A percentile compares a stretch with the other conserved stretches of the same genome.
Evolutionary conservation across 2,797 vertebrate species (phyloP).

Genomic region (Acropternis orthonyx): DNA sequence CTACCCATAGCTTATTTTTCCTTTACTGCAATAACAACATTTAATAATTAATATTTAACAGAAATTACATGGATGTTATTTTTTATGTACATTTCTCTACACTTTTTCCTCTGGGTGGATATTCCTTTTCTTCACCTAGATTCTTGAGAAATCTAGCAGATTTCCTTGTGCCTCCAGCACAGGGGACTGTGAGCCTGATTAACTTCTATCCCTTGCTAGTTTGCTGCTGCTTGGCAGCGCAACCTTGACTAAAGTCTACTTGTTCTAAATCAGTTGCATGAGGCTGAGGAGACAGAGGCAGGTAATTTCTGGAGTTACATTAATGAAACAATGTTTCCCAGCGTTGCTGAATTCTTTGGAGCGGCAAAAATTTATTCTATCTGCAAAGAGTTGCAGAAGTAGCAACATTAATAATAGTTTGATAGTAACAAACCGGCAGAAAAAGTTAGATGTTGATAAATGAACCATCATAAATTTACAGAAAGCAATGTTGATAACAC

Average conservation of each 20-base stretch:
- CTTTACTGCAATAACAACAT: background rate
- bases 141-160: background rate
- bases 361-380: background rate
- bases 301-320: background rate
- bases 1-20: background rate
- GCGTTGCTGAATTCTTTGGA: background rate
- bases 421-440: background rate
- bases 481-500: background rate
- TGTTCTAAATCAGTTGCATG: background rate
- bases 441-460: background rate
- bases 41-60: background rate
- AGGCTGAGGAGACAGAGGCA: background rate
- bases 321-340: background rate
- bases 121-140: background rate
- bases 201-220: background rate
- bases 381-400: background rate
- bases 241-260: background rate
- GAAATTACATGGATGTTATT: rapidly evolving
- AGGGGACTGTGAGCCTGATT: background rate
- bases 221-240: background rate
- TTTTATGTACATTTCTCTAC: background rate
- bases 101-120: background rate
- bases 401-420: background rate
- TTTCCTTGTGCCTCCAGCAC: background rate
- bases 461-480: background rate